Base-by-base conservation (phyloP, 2,888 invertebrate species). In the Nemoura dubitans region DNA sequence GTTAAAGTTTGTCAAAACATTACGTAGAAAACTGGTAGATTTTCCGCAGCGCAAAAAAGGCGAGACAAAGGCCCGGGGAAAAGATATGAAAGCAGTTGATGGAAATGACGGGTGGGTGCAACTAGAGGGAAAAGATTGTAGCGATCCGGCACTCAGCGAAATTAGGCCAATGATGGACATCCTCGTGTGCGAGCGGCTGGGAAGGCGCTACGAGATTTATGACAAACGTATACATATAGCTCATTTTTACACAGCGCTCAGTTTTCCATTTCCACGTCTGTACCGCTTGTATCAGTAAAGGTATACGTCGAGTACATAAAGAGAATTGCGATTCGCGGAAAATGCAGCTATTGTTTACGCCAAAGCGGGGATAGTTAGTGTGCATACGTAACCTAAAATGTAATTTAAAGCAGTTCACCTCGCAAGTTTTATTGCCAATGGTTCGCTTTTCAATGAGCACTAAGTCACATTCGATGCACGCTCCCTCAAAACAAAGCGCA, bases 161-260 rank as follows among this genome's bases (percentile, higher is more conserved):
- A 81, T 81, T 81, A 81, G 81, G 81, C 81, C 81, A 81, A 81
- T 81, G 81, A 81, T 81, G 81, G 81, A 81, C 81, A 59, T 14
- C 59, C 59, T 59, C 16, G 21, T 21, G 59, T 59, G 59, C 6
- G 21, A 16, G 59, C 14, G 21, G 36, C 5, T 36, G 59, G 59
- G 59, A 59, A 59, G 14, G 21, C 14, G 59, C 59, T 59, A 14
- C 3, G 78, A 78, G 78, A 78, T 78, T 27, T 78, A 78, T 78
- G 26, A 78, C 78, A 28, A 78, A 27, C 27, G 78, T 78, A 78
- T 78, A 26, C 78, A 78, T 78, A 1, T 78, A 1, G 59, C 59
- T 59, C 59, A 59, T 59, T 59, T 59, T 59, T 59, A 59, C 59
- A 59, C 59, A 59, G 59, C 10, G 21, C 21, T 16, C 16, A 59